Evolutionary conservation across 2,888 invertebrate species (phyloP), one percentile per base, ranked within the genome.

Genomic region (Yponomeuta sedellus): DNA sequence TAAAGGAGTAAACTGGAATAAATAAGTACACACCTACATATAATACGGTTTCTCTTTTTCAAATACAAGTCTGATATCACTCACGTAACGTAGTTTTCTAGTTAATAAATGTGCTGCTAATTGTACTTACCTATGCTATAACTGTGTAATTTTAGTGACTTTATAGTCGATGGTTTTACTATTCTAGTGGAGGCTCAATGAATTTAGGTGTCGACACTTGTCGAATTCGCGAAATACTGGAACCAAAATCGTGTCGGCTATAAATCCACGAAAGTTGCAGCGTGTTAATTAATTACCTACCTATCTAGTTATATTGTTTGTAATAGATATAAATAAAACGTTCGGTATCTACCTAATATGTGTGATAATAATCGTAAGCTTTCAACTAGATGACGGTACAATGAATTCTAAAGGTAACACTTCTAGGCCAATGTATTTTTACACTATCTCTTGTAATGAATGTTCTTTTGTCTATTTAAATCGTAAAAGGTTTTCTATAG

Each of bases 301-400:
- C 34, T 34, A 34, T 34, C 67, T 77, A 81, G 79, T 74, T 74
- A 74, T 83, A 88, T 85, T 79, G 84, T 88, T 89, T 88, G 78
- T 61, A 61, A 28, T 34, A 34, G 34, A 34, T 34, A 34, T 34
- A 61, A 34, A 52, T 44, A 64, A 67, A 52, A 61, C 77, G 83
- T 85, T 82, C 77, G 74, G 79, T 81, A 81, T 85, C 79, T 88
- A 88, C 83, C 77, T 83, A 81, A 77, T 86, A 85, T 83, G 91
- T 91, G 91, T 91, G 91, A 91, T 91, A 91, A 89, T 90, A 90
- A 85, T 74, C 76, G 78, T 90, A 91, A 90, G 90, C 91, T 91
- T 86, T 84, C 84, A 85, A 84, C 80, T 89, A 89, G 87, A 81
- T 83, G 77, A 80, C 57, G 87, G 84, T 88, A 90, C 91, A 88